phyloP scores from a whole-genome alignment of 2,888 invertebrate species.

The Aphidius colemani region DNA sequence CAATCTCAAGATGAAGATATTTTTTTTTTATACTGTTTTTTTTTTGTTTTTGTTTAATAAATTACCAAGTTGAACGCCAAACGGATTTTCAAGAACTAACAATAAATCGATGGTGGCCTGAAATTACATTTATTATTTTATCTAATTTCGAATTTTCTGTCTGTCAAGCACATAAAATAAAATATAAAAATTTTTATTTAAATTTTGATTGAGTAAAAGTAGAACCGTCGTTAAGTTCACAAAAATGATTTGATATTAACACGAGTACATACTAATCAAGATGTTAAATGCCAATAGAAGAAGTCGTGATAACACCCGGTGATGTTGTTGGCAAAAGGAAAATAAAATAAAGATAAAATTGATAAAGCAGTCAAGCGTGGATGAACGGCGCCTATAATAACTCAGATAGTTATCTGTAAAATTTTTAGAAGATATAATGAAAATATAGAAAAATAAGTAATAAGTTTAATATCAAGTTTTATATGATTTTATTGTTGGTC shows the following conservation, averaged over 20 bases:
- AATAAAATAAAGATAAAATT: slow-evolving; percentile 5
- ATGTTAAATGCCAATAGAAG: background rate
- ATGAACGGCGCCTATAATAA: slow-evolving; percentile 14
- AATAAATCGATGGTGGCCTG: too few relatives aligned
- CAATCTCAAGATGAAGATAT: slow-evolving; percentile 39
- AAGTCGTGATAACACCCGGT: slow-evolving; percentile 14
- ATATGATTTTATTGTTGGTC: slow-evolving; percentile 35
- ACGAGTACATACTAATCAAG: slow-evolving; percentile 8
- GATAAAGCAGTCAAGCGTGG: slow-evolving; percentile 10
- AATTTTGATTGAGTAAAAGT: background rate
- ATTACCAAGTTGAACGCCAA: too few relatives aligned
- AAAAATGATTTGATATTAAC: slow-evolving; percentile 11
- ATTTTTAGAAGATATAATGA: background rate
- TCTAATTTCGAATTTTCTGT: too few relatives aligned
- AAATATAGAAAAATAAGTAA: slow-evolving; percentile 9
- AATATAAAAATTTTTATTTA: too few relatives aligned
- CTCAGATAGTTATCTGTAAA: background rate
- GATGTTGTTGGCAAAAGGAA: background rate
- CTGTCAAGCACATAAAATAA: too few relatives aligned
- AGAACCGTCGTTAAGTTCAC: slow-evolving; percentile 3
- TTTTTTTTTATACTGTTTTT: background rate
- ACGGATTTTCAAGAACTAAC: too few relatives aligned
- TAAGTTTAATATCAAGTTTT: slow-evolving; percentile 8
- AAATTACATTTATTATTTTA: too few relatives aligned
- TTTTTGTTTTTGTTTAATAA: too few relatives aligned